These are phyloP conservation scores for Phaonia tiefii DNA, from an alignment of 2,888 invertebrate species.

Conservation along the genomic window DNA sequence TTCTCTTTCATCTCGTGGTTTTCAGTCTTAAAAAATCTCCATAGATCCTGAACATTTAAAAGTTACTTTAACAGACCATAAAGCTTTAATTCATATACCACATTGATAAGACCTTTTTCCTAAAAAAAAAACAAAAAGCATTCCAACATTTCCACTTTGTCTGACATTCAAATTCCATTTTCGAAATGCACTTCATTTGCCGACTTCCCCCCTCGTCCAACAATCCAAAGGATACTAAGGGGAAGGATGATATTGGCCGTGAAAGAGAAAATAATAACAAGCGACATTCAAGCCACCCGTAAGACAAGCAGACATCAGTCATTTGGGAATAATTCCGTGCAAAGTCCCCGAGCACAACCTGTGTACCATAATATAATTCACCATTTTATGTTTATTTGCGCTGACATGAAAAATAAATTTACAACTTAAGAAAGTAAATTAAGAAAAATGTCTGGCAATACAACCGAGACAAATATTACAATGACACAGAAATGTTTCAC, in stretches of 20 bases:
- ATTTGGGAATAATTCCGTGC: constrained; percentile 59
- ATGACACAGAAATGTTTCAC: background rate
- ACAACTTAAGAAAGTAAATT: constrained; percentile 55
- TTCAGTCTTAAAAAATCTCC: too few species aligned
- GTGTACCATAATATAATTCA: constrained; percentile 38
- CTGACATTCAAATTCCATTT: constrained; percentile 37
- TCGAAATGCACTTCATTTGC: constrained; percentile 28
- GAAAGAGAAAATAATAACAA: background rate
- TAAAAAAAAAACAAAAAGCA: too few species aligned
- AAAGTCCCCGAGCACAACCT: constrained; percentile 56
- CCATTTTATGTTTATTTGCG: constrained; percentile 43
- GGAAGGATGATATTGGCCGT: background rate
- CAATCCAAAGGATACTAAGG: background rate
- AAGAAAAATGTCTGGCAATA: constrained; percentile 53
- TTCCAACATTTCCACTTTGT: constrained; percentile 19
- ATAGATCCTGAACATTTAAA: background rate
- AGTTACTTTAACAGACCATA: constrained; percentile 23
- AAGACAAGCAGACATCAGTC: constrained; percentile 56
- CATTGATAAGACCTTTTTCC: background rate
- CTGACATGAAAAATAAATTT: constrained; percentile 64
- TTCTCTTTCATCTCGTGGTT: too few species aligned
- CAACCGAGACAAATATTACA: constrained; percentile 12
- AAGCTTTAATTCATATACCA: constrained; percentile 8
- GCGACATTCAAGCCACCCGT: constrained; percentile 5
- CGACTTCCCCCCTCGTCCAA: background rate